Base-by-base conservation (phyloP, 1,140 invertebrate species). In the Macrobrachium rosenbergii region DNA sequence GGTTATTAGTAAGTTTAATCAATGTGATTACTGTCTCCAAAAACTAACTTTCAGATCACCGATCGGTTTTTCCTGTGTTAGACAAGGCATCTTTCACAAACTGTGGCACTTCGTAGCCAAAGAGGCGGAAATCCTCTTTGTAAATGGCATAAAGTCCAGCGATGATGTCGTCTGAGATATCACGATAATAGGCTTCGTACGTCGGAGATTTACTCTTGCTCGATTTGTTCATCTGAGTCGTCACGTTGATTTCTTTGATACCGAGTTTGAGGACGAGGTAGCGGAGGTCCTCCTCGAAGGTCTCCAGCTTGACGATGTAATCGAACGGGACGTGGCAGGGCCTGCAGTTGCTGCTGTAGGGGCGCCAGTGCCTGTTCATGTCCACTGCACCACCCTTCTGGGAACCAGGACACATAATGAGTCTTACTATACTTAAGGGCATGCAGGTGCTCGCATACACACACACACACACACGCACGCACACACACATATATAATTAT, bases 231-330 rank as follows among this genome's bases (percentile, higher is more conserved):
- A 21, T 69, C 28, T 19, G 67, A 21, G 67, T 69, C 16, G 21
- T 28, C 21, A 69, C 21, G 12, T 69, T 19, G 21, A 69, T 19
- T 19, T 69, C 67, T 28, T 69, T 11, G 5, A 69, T 21, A 19
- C 28, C 67, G 67, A 69, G 67, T 10, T 69, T 21, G 10, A 23
- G 8, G 2, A 28, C 19, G 11, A 69, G 11, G 67, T 69, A 69
- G n/a, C n/a, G 67, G n/a, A 69, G 67, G 67, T 69, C 67, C 21
- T 69, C 67, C 21, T 69, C 67, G n/a, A 69, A 69, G n/a, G 67
- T 69, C 19, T 69, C 67, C 67, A 17, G 67, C 67, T 69, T 69
- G 19, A 69, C 8, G n/a, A 69, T 69, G 67, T 69, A 69, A 28
- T 69, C 19, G n/a, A 17, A 69, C n/a, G 21, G 67, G 67, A 69